Evolutionary conservation across 2,888 invertebrate genomes (phyloP).

Genomic region (Agrenia bidenticulata): DNA sequence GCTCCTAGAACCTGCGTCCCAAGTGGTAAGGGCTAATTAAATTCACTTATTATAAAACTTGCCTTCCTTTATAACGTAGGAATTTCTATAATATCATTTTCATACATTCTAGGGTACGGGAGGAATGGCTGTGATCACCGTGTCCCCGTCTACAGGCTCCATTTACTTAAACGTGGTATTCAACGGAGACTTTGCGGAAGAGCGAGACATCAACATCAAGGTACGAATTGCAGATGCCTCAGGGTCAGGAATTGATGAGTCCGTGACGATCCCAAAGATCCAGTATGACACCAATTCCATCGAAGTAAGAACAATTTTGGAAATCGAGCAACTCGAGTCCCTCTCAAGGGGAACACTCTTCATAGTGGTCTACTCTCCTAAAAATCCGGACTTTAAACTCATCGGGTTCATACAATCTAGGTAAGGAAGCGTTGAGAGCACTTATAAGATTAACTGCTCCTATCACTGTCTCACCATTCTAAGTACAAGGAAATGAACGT

Average conservation of each 20-base stretch:
- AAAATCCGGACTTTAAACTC: slow-evolving; percentile 65
- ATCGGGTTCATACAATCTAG: slow-evolving; percentile 60
- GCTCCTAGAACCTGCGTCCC: slow-evolving; percentile 66
- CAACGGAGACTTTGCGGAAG: slow-evolving; percentile 69
- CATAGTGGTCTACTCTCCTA: slow-evolving; percentile 69
- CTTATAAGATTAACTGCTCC: background rate
- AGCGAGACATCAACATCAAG: slow-evolving; percentile 50
- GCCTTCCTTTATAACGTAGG: background rate
- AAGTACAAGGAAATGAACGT: background rate
- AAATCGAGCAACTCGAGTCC: slow-evolving; percentile 72
- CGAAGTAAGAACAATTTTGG: slow-evolving; percentile 76
- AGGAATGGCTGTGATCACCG: slow-evolving; percentile 83
- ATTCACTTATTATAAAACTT: background rate
- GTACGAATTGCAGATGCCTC: slow-evolving; percentile 51
- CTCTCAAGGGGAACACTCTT: slow-evolving; percentile 74
- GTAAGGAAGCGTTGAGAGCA: slow-evolving; percentile 27
- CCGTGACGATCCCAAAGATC: slow-evolving; percentile 51
- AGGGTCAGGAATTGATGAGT: slow-evolving; percentile 48
- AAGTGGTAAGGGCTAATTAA: slow-evolving; percentile 48
- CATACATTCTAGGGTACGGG: slow-evolving; percentile 62
- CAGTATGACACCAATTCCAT: slow-evolving; percentile 63
- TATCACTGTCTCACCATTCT: background rate
- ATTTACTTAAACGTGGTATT: slow-evolving; percentile 78
- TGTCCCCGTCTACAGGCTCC: slow-evolving; percentile 69
- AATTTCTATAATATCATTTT: slow-evolving; percentile 2